Conservation (phyloP, 2,797 vertebrate species). For the Columba guinea region DNA sequence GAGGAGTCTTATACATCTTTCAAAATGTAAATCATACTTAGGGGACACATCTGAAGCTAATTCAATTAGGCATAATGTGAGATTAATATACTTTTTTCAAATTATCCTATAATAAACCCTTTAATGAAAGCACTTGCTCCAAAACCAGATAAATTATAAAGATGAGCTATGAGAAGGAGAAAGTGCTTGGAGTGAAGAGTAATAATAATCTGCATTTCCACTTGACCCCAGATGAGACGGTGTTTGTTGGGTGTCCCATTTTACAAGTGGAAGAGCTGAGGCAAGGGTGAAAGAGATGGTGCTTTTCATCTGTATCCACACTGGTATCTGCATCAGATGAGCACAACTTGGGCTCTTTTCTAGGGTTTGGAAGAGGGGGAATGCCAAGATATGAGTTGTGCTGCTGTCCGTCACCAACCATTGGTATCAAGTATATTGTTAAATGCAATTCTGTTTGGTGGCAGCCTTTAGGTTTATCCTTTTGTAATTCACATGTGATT, state of each 20-base stretch:
- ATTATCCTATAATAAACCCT: constrained; percentile 37
- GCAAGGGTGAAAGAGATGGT: background rate
- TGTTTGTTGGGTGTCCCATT: background rate
- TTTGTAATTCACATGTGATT: background rate
- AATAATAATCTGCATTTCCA: background rate
- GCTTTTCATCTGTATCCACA: background rate
- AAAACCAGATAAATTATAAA: background rate
- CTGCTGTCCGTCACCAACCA: background rate
- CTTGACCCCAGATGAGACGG: background rate
- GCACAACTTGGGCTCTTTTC: background rate
- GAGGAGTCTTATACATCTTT: background rate
- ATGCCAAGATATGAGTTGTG: background rate
- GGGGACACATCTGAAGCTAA: constrained; percentile 44
- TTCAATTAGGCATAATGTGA: constrained; percentile 44
- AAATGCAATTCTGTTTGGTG: background rate
- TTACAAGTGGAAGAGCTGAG: background rate
- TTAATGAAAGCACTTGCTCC: background rate
- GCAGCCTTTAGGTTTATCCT: background rate
- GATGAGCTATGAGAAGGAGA: background rate
- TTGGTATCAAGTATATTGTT: background rate
- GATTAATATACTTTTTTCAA: constrained; percentile 47
- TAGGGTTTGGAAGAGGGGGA: background rate
- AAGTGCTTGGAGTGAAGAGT: background rate
- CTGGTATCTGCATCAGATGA: background rate
- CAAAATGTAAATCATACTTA: constrained; percentile 46